phyloP scores from a whole-genome alignment of 2,113 vertebrate genomes.

The Saccopteryx leptura region DNA sequence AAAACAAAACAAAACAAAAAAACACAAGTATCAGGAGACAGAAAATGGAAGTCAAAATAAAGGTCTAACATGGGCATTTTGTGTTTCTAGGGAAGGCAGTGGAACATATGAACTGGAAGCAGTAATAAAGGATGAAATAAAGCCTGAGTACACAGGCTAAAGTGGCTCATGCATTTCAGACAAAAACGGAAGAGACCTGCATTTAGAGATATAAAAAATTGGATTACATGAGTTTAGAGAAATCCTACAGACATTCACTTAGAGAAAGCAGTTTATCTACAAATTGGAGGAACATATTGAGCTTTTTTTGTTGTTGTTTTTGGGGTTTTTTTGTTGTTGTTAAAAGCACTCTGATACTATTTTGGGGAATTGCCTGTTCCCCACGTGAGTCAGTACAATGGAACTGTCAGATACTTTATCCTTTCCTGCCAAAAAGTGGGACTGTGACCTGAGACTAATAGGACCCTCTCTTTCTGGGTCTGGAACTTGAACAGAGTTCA shows the following conservation, averaged over 20 bases:
- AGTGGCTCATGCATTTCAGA: not conserved
- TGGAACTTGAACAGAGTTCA: not conserved
- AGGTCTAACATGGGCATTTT: not conserved
- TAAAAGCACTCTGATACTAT: not conserved
- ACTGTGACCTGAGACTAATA: not conserved
- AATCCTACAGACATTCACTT: not conserved
- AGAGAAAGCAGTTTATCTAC: constrained; percentile 40
- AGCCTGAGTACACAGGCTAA: not conserved
- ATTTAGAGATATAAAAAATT: not conserved
- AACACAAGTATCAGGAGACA: not conserved
- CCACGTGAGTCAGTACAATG: not conserved
- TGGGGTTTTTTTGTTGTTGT: no score
- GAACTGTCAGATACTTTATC: not conserved
- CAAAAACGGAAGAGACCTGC: not conserved
- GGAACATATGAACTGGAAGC: not conserved
- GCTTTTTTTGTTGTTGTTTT: no score
- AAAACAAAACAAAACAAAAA: no score
- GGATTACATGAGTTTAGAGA: not conserved
- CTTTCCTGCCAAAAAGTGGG: constrained; percentile 23
- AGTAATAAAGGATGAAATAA: not conserved
- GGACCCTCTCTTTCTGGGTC: not conserved
- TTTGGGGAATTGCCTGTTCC: not conserved
- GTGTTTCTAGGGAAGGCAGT: not conserved
- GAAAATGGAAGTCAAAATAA: not conserved
- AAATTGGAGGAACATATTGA: not conserved